phyloP scores from a whole-genome alignment of 2,113 vertebrate species.

The Dendropsophus ebraccatus region DNA sequence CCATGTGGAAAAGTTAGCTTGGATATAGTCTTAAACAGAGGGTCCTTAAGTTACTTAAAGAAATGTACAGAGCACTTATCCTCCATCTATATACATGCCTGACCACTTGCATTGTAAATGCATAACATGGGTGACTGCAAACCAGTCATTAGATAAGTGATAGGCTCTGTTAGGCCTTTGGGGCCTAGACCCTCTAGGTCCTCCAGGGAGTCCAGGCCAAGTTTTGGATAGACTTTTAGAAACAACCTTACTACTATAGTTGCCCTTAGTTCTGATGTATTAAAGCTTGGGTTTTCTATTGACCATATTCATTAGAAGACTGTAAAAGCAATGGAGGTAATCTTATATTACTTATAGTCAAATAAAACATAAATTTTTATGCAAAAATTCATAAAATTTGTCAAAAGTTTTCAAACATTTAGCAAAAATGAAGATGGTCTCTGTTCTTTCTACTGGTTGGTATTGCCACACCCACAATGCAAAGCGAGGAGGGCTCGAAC shows the following conservation, averaged over 20 bases:
- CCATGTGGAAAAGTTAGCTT: background rate
- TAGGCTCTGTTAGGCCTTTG: background rate
- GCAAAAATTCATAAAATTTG: no score
- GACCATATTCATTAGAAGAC: background rate
- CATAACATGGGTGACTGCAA: background rate
- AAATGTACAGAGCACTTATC: background rate
- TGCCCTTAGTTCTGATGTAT: no score
- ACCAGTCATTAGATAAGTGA: background rate
- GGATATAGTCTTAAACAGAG: background rate
- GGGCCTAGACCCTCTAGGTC: background rate
- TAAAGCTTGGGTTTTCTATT: background rate
- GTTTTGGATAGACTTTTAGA: background rate
- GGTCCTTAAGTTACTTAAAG: background rate
- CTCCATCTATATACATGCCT: background rate
- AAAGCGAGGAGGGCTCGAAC: background rate
- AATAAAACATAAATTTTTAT: background rate
- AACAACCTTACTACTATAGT: background rate
- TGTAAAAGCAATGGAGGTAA: background rate
- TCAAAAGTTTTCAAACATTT: background rate
- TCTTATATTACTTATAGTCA: background rate
- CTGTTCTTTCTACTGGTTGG: background rate
- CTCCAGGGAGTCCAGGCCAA: background rate
- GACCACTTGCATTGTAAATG: no score
- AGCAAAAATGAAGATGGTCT: background rate
- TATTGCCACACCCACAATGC: background rate